phyloP scores from a whole-genome alignment of 1,140 invertebrate genomes.

The Cylas formicarius region DNA sequence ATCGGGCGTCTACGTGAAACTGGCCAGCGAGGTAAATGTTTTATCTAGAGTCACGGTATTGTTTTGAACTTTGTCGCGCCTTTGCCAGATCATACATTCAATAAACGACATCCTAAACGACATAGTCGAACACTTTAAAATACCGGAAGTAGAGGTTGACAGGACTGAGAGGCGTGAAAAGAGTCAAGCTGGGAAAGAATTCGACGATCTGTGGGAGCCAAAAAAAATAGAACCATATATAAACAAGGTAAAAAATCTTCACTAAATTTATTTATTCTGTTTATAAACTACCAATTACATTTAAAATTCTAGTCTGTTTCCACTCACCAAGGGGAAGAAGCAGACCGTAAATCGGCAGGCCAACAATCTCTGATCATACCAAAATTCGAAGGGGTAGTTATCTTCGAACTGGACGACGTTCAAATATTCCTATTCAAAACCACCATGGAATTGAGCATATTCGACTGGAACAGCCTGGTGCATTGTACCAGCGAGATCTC shows the following conservation, averaged over 20 bases:
- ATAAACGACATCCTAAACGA: conserved; percentile 50
- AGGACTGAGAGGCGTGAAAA: conserved; percentile 15
- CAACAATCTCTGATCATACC: conserved; percentile 28
- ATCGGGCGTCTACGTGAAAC: conserved; percentile 61
- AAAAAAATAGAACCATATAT: conserved; percentile 45
- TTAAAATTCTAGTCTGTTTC: neutral
- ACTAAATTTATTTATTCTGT: neutral
- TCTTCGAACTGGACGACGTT: conserved; percentile 37
- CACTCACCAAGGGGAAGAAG: conserved; percentile 8
- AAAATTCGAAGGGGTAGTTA: conserved; percentile 35
- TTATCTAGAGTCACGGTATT: neutral
- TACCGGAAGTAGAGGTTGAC: conserved; percentile 45
- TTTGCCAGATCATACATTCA: conserved; percentile 52
- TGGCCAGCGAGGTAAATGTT: conserved; percentile 55
- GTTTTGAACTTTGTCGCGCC: neutral
- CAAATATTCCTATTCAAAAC: conserved; percentile 44
- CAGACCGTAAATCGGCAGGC: conserved; percentile 4
- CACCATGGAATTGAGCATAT: conserved; percentile 50
- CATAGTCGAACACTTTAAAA: conserved; percentile 47
- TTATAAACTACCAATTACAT: neutral
- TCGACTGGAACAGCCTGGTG: conserved; percentile 59
- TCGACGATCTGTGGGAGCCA: conserved; percentile 66
- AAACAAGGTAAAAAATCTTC: conserved; percentile 13
- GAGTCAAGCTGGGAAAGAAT: conserved; percentile 33
- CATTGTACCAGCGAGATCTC: conserved; percentile 51